These are phyloP conservation scores for Rhopalosiphum maidis DNA, from an alignment of 1,140 invertebrate species.

Conservation along the genomic window DNA sequence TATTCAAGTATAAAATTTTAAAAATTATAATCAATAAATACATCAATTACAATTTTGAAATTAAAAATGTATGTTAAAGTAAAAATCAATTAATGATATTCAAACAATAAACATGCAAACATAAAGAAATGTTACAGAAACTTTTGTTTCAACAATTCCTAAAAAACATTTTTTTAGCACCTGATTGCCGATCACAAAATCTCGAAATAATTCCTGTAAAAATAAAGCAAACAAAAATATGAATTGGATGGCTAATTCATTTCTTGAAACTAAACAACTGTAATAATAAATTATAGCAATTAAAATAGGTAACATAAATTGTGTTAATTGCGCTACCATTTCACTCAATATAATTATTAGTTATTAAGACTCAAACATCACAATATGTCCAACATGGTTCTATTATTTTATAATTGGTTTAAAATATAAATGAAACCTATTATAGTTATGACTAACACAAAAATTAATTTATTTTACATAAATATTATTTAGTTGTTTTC, in stretches of 20 bases:
- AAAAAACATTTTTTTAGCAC: conserved; percentile 53
- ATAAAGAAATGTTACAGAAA: conserved; percentile 34
- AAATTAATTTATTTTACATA: not conserved
- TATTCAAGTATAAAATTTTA: not conserved
- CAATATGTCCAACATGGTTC: not conserved
- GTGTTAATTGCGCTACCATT: not conserved
- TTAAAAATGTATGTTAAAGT: not conserved
- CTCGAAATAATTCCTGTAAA: conserved; percentile 57
- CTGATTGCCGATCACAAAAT: conserved; percentile 54
- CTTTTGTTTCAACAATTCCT: conserved; percentile 27
- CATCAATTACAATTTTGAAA: not conserved
- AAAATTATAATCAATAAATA: not conserved
- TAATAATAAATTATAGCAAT: conserved; percentile 7
- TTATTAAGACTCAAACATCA: not conserved
- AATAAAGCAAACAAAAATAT: conserved; percentile 51
- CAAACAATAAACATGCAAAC: conserved; percentile 48
- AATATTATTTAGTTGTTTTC: not conserved
- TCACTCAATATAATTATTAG: not conserved
- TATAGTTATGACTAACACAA: not conserved
- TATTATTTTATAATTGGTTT: conserved; percentile 21
- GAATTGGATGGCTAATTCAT: conserved; percentile 32
- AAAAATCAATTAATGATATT: conserved; percentile 12
- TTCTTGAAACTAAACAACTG: conserved; percentile 17
- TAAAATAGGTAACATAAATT: conserved; percentile 19
- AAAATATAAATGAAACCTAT: not conserved